Evolutionary conservation across 1,140 invertebrate genomes (phyloP).

Genomic region (Thalassaphorura encarpata): DNA sequence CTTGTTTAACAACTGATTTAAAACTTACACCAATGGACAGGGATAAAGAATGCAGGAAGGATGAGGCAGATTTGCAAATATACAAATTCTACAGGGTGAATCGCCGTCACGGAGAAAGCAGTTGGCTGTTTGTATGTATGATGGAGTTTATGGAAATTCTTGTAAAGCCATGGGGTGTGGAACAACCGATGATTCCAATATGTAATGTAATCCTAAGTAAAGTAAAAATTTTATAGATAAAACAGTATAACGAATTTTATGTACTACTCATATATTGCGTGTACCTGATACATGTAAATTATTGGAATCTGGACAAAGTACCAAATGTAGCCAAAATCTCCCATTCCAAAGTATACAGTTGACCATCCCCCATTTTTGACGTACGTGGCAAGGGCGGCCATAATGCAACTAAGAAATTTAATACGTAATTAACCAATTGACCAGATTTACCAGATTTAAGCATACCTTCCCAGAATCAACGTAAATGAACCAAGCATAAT

Average conservation of each 20-base stretch:
- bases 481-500: slow-evolving; percentile 52
- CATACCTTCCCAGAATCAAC: slow-evolving; percentile 42
- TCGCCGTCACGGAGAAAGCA: slow-evolving; percentile 60
- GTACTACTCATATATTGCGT: background rate
- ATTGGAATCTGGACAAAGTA: slow-evolving; percentile 52
- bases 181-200: slow-evolving; percentile 58
- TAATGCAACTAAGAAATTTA: slow-evolving; percentile 39
- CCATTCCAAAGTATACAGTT: slow-evolving; percentile 51
- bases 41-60: slow-evolving; percentile 41
- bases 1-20: background rate
- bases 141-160: slow-evolving; percentile 60
- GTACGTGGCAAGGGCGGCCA: slow-evolving; percentile 51
- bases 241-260: too few relatives aligned
- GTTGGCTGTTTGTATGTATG: slow-evolving; percentile 66
- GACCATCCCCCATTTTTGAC: slow-evolving; percentile 54
- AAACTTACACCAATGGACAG: slow-evolving; percentile 54
- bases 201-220: slow-evolving; percentile 51
- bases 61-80: slow-evolving; percentile 44
- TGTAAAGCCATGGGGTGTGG: slow-evolving; percentile 57
- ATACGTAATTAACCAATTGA: slow-evolving; percentile 5
- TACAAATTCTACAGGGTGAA: slow-evolving; percentile 54
- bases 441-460: too few relatives aligned
- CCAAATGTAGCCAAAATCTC: slow-evolving; percentile 54
- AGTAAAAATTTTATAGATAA: background rate
- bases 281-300: slow-evolving; percentile 52